Evolutionary conservation across 2,888 invertebrate genomes (phyloP).

Genomic region (Melieria omissa): DNA sequence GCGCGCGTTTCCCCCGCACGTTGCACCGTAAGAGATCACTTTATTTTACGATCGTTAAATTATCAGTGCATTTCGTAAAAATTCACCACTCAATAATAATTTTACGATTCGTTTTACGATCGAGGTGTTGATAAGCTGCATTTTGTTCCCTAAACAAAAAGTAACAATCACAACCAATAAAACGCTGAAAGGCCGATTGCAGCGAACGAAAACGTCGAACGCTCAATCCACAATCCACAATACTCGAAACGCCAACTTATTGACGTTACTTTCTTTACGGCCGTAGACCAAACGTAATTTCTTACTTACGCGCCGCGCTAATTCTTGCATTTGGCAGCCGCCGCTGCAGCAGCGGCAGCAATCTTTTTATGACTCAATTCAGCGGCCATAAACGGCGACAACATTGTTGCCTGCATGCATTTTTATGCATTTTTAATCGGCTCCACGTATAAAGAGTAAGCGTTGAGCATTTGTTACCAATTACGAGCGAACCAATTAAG

Average conservation of each 20-base stretch:
- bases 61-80: slow-evolving; percentile 37
- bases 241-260: too few relatives aligned
- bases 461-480: slow-evolving; percentile 48
- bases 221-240: too few relatives aligned
- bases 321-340: background rate
- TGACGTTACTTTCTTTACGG: too few relatives aligned
- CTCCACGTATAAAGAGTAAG: slow-evolving; percentile 31
- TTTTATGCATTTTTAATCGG: slow-evolving; percentile 38
- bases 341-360: slow-evolving; percentile 1
- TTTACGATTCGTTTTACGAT: slow-evolving; percentile 49
- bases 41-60: slow-evolving; percentile 36
- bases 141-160: slow-evolving; percentile 29
- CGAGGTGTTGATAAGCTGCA: slow-evolving; percentile 46
- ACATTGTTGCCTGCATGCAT: slow-evolving; percentile 33
- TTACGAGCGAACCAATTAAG: slow-evolving; percentile 43
- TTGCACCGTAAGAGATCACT: slow-evolving; percentile 35
- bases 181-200: too few relatives aligned
- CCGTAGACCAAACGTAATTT: too few relatives aligned
- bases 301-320: background rate
- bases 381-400: slow-evolving; percentile 29
- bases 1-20: too few relatives aligned
- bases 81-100: slow-evolving; percentile 45
- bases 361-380: slow-evolving; percentile 39
- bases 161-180: slow-evolving; percentile 9
- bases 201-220: too few relatives aligned